Conservation (phyloP, 2,888 invertebrate genomes). For the Metallyticus violacea region DNA sequence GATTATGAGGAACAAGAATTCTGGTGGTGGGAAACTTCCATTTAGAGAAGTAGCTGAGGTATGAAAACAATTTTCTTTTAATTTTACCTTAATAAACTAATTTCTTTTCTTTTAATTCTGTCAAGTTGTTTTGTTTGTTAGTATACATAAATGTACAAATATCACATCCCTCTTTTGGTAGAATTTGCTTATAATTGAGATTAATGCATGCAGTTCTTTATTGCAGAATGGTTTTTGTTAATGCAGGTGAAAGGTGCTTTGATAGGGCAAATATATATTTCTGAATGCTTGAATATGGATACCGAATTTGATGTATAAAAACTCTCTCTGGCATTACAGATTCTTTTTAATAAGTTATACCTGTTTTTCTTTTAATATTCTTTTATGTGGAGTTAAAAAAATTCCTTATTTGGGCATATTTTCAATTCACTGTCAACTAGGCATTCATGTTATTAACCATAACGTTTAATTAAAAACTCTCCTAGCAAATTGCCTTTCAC, state of each 20-base stretch:
- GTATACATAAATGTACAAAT: not conserved
- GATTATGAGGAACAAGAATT: slow-evolving; percentile 14
- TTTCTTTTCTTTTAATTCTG: not conserved
- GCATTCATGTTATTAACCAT: too few species aligned
- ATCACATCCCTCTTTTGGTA: not conserved
- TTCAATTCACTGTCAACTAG: too few species aligned
- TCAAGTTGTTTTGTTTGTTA: not conserved
- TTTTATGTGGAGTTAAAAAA: too few species aligned
- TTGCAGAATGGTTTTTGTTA: not conserved
- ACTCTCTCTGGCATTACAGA: too few species aligned
- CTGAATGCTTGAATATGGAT: too few species aligned
- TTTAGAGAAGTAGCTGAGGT: not conserved
- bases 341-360: too few species aligned
- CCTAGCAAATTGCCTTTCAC: too few species aligned
- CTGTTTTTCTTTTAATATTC: too few species aligned
- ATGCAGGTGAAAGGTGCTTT: not conserved
- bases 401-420: too few species aligned
- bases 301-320: too few species aligned
- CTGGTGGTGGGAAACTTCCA: not conserved
- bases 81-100: not conserved
- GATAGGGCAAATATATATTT: not conserved
- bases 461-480: too few species aligned
- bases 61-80: not conserved
- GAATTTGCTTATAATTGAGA: not conserved
- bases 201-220: not conserved